Conservation (phyloP, 2,888 invertebrate species). For the Eilema caniola region DNA sequence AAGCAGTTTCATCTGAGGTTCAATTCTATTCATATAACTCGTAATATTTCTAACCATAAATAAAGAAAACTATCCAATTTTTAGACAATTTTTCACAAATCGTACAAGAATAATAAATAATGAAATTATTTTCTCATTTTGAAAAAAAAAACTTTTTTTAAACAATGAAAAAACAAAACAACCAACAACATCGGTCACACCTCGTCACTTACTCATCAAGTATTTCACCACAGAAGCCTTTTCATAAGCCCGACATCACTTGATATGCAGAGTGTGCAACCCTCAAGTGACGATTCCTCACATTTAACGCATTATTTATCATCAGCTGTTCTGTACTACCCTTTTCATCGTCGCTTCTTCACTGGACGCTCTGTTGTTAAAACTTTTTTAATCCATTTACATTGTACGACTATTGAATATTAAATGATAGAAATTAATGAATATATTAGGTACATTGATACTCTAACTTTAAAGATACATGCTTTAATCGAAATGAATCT, state of each 20-base stretch:
- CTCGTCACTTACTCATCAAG: constrained; percentile 8
- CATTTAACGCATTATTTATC: constrained; percentile 79
- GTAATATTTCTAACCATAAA: no score
- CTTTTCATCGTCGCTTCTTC: constrained; percentile 71
- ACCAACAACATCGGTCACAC: constrained; percentile 1
- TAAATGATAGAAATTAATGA: neutral
- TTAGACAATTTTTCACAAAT: no score
- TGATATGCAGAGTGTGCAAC: constrained; percentile 41
- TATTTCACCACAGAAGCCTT: constrained; percentile 11
- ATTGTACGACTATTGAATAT: constrained; percentile 35
- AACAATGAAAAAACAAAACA: neutral
- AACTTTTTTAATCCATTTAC: constrained; percentile 52
- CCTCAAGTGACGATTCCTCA: constrained; percentile 64
- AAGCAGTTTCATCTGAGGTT: no score
- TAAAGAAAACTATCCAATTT: no score
- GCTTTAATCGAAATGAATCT: no score
- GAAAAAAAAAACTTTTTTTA: neutral
- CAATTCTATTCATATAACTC: no score
- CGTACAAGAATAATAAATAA: neutral
- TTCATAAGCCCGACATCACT: constrained; percentile 21
- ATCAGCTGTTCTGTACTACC: constrained; percentile 64
- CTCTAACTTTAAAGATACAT: no score
- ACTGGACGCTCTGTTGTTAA: constrained; percentile 58
- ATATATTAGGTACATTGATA: no score
- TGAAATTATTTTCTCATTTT: neutral